phyloP scores from a whole-genome alignment of 1,140 invertebrate genomes.

The Orius laevigatus region DNA sequence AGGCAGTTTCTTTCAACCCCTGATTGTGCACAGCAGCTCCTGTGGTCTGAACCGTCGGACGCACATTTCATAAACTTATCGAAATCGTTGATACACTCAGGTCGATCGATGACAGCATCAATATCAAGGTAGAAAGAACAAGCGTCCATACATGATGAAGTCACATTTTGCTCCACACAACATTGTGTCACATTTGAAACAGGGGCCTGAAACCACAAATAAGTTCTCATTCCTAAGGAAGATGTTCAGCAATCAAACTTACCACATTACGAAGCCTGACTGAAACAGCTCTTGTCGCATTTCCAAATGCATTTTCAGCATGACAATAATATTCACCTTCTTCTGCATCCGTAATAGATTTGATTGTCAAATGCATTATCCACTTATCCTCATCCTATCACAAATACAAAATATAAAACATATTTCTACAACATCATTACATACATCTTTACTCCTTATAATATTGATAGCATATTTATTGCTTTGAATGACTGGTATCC shows the following conservation, averaged over 20 bases:
- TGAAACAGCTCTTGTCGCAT: slow-evolving; percentile 46
- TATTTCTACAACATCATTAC: slow-evolving; percentile 7
- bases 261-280: slow-evolving; percentile 43
- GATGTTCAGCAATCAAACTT: slow-evolving; percentile 14
- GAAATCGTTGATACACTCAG: slow-evolving; percentile 62
- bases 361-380: slow-evolving; percentile 53
- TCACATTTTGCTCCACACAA: slow-evolving; percentile 58
- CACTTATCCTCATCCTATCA: slow-evolving; percentile 39
- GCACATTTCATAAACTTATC: slow-evolving; percentile 73
- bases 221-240: background rate
- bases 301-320: slow-evolving; percentile 62
- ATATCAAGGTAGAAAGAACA: slow-evolving; percentile 67
- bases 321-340: slow-evolving; percentile 65
- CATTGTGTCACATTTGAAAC: slow-evolving; percentile 55
- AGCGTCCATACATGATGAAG: slow-evolving; percentile 51
- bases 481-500: slow-evolving; percentile 52
- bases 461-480: slow-evolving; percentile 50
- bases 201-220: slow-evolving; percentile 26
- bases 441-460: slow-evolving; percentile 34
- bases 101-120: slow-evolving; percentile 55
- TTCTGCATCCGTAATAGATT: slow-evolving; percentile 46
- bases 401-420: slow-evolving; percentile 4
- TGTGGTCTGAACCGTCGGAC: slow-evolving; percentile 51
- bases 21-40: slow-evolving; percentile 55
- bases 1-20: slow-evolving; percentile 56